Conservation (phyloP, 2,797 vertebrate genomes). For the Oreonectes daqikongensis region DNA sequence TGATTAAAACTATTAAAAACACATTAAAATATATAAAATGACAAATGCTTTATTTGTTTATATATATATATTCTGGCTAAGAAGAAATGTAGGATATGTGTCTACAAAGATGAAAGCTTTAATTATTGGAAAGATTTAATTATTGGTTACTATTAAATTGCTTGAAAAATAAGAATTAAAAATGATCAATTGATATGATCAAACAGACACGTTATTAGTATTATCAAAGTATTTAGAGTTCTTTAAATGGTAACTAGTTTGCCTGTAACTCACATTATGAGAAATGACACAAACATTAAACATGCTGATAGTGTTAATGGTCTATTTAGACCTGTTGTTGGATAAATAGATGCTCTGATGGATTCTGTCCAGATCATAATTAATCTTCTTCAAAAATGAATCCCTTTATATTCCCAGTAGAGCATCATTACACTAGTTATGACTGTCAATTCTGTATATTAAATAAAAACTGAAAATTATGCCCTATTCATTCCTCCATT, state of each 20-base stretch:
- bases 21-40: too few species aligned
- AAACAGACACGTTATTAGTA: background rate
- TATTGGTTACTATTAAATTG: too few species aligned
- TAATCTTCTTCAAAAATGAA: background rate
- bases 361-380: background rate
- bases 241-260: background rate
- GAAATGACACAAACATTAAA: background rate
- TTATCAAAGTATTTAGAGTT: background rate
- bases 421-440: background rate
- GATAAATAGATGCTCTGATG: conserved; percentile 12
- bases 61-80: background rate
- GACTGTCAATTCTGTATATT: too few species aligned
- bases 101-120: too few species aligned
- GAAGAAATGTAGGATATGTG: background rate
- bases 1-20: too few species aligned
- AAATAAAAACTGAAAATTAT: background rate
- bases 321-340: background rate
- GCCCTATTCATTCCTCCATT: background rate
- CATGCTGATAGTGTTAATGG: background rate
- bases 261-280: background rate
- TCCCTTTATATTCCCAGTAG: background rate
- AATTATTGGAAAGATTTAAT: too few species aligned
- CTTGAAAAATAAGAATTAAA: background rate
- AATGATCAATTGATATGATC: too few species aligned
- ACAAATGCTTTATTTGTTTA: background rate